Evolutionary conservation across 2,113 vertebrate species (phyloP).

Genomic region (Willisornis vidua): DNA sequence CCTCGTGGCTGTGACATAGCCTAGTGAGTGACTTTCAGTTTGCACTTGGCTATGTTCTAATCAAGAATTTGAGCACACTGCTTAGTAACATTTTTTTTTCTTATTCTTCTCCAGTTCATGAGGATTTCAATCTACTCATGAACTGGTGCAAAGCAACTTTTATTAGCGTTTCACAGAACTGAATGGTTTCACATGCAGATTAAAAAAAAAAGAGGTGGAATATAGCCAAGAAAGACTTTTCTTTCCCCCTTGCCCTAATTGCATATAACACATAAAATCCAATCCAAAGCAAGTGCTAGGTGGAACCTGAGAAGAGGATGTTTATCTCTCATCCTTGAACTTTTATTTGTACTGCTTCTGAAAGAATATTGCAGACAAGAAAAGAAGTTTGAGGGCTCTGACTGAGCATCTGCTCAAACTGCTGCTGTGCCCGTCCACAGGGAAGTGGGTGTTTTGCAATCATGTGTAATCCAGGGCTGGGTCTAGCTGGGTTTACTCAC

Average conservation of each 20-base stretch:
- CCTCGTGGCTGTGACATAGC: rapidly evolving
- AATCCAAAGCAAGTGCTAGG: not conserved
- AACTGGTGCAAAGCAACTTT: not conserved
- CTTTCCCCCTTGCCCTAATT: rapidly evolving
- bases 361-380: not conserved
- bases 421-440: not conserved
- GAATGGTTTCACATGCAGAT: not conserved
- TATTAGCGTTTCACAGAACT: not conserved
- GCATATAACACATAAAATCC: not conserved
- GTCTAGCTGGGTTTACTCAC: not conserved
- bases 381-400: not conserved
- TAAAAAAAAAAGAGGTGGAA: not conserved
- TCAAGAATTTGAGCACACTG: not conserved
- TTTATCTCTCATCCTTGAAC: not conserved
- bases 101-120: not conserved
- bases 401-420: not conserved
- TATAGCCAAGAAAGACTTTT: not conserved
- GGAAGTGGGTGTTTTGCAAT: not conserved
- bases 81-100: not conserved
- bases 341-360: not conserved
- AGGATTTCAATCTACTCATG: not conserved
- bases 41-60: not conserved
- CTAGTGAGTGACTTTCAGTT: not conserved
- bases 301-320: not conserved
- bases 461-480: not conserved